Conservation (phyloP, 2,888 invertebrate species). For the Uropetala carovei region DNA sequence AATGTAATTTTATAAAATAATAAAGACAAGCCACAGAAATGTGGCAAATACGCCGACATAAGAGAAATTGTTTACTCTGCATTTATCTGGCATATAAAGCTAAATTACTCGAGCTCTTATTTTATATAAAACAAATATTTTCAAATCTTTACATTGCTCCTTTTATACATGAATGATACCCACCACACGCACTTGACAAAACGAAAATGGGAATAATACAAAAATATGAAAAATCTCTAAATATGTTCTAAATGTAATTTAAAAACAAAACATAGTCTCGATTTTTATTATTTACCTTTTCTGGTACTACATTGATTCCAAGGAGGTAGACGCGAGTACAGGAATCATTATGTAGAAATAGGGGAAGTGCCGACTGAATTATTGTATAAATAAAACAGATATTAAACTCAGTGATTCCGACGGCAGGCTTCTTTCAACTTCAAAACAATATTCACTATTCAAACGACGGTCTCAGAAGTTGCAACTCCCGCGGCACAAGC, state of each 20-base stretch:
- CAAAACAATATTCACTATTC: conserved; percentile 31
- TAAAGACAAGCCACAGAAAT: too few species aligned
- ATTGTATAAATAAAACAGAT: neutral
- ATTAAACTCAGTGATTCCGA: neutral
- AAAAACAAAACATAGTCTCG: neutral
- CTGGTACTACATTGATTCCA: conserved; percentile 12
- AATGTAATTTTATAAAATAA: too few species aligned
- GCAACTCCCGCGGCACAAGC: conserved; percentile 20
- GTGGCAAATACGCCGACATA: too few species aligned
- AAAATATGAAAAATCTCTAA: neutral
- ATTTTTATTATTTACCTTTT: conserved; percentile 27
- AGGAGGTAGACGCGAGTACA: neutral
- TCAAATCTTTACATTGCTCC: neutral
- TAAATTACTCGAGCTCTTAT: too few species aligned
- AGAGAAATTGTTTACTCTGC: too few species aligned
- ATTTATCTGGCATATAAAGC: too few species aligned
- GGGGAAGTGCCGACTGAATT: neutral
- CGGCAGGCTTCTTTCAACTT: neutral
- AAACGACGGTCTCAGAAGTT: neutral
- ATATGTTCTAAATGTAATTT: neutral
- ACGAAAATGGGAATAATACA: neutral
- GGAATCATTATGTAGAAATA: neutral
- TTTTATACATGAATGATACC: neutral
- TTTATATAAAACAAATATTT: too few species aligned
- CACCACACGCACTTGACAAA: neutral